A percentile compares a stretch with the other conserved stretches of the same genome.
Conservation (phyloP, 2,888 invertebrate species). For the Orchesella flavescens region DNA sequence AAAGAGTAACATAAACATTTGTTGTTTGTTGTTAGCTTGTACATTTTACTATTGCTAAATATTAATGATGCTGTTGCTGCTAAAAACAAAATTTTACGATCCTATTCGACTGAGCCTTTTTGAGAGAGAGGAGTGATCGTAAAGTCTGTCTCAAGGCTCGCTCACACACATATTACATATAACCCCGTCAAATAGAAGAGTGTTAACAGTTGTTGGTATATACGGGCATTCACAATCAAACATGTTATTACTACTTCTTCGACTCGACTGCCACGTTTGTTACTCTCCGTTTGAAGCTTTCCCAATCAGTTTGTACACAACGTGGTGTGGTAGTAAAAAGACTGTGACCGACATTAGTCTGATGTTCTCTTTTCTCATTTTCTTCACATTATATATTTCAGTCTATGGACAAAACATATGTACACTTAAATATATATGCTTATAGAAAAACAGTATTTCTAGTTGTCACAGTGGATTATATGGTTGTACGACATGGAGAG, state of each 20-base stretch:
- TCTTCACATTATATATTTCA: not conserved
- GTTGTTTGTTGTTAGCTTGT: too few relatives aligned
- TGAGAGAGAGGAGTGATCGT: conserved; percentile 39
- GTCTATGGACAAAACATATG: not conserved
- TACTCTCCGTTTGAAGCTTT: conserved; percentile 26
- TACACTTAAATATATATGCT: too few relatives aligned
- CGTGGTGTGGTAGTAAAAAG: conserved; percentile 26
- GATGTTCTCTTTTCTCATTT: conserved; percentile 29
- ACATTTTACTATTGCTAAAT: too few relatives aligned
- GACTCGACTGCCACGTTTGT: not conserved
- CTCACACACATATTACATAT: too few relatives aligned
- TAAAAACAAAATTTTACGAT: conserved; percentile 58
- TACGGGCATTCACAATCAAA: conserved; percentile 11
- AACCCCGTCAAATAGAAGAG: conserved; percentile 25
- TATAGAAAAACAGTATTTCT: conserved; percentile 6
- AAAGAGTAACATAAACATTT: too few relatives aligned
- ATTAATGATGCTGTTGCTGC: conserved; percentile 7
- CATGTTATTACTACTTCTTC: too few relatives aligned
- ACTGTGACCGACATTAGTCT: conserved; percentile 44
- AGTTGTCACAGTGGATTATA: conserved; percentile 28
- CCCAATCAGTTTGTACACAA: conserved; percentile 31
- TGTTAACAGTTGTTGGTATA: conserved; percentile 1
- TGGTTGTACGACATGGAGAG: not conserved
- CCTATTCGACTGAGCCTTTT: conserved; percentile 50
- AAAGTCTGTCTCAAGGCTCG: conserved; percentile 56